Percentiles rank a stretch among this genome's conserved stretches.
phyloP scores from a whole-genome alignment of 2,113 vertebrate genomes.

The Sander lucioperca region DNA sequence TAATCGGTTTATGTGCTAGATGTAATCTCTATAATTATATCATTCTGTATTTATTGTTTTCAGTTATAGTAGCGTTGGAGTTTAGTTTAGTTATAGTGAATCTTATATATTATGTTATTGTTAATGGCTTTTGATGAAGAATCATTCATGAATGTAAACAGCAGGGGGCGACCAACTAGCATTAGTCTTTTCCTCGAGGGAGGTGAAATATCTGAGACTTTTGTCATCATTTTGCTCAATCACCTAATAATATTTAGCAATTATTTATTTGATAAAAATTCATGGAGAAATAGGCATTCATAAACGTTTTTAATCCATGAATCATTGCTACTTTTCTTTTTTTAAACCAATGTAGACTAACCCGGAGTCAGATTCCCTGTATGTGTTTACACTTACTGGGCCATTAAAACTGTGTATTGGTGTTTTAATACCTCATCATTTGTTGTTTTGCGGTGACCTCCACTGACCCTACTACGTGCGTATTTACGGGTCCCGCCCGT shows the following conservation, averaged over 20 bases:
- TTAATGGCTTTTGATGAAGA: background rate
- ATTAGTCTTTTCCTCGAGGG: background rate
- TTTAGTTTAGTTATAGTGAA: too few species aligned
- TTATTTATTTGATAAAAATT: background rate
- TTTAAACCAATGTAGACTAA: background rate
- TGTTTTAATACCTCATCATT: background rate
- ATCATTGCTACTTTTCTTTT: background rate
- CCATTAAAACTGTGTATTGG: background rate
- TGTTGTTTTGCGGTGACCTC: background rate
- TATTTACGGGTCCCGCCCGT: background rate
- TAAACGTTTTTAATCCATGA: background rate
- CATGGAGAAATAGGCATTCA: background rate
- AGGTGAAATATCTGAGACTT: background rate
- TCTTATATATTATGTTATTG: too few species aligned
- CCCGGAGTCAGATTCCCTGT: too few species aligned
- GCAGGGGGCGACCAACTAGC: conserved; percentile 23
- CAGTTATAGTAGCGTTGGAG: background rate
- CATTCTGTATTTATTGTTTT: background rate
- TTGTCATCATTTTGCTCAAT: background rate
- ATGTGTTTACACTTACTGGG: too few species aligned
- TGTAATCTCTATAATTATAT: background rate
- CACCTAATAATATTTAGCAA: background rate
- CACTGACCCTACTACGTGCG: background rate
- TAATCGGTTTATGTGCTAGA: background rate
- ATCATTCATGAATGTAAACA: background rate